These are phyloP conservation scores for Bombus affinis DNA, from an alignment of 1,140 invertebrate species.

Conservation along the genomic window DNA sequence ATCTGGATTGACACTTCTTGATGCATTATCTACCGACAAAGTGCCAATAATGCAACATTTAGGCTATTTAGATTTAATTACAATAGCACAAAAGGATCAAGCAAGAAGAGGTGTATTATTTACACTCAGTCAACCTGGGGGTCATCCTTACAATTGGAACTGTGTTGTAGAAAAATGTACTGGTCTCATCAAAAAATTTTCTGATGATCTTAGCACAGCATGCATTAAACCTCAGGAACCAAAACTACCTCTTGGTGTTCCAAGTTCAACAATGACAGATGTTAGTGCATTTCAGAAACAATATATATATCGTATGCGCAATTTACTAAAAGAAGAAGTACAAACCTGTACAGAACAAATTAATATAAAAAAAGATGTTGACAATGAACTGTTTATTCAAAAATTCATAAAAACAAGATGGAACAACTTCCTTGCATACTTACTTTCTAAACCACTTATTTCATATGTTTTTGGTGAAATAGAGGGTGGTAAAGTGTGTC, in stretches of 20 bases:
- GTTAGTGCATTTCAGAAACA: conserved; percentile 62
- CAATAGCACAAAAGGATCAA: conserved; percentile 84
- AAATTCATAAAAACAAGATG: conserved; percentile 72
- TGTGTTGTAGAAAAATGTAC: conserved; percentile 85
- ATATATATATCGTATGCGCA: conserved; percentile 77
- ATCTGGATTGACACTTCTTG: conserved; percentile 79
- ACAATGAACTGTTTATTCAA: conserved; percentile 54
- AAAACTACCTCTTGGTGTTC: neutral
- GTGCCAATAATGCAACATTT: conserved; percentile 87
- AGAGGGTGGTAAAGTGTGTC: conserved; percentile 86
- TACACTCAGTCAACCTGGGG: conserved; percentile 88
- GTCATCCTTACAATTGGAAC: conserved; percentile 92
- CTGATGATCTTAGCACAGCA: conserved; percentile 84
- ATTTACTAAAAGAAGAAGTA: conserved; percentile 51
- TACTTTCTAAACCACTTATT: conserved; percentile 84
- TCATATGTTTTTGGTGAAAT: conserved; percentile 88
- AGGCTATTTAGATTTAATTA: conserved; percentile 87
- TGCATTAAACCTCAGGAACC: conserved; percentile 64
- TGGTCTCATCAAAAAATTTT: conserved; percentile 85
- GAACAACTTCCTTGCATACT: conserved; percentile 71
- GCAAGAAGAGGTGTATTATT: conserved; percentile 85
- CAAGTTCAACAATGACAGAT: conserved; percentile 31
- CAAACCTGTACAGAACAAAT: neutral
- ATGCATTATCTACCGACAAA: conserved; percentile 83
- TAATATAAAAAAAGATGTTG: neutral